Evolutionary conservation across 35 echinoderm and acorn worm genomes (phyloP), one percentile per base, ranked within the genome.

Genomic region (Nesometra sesokonis): DNA sequence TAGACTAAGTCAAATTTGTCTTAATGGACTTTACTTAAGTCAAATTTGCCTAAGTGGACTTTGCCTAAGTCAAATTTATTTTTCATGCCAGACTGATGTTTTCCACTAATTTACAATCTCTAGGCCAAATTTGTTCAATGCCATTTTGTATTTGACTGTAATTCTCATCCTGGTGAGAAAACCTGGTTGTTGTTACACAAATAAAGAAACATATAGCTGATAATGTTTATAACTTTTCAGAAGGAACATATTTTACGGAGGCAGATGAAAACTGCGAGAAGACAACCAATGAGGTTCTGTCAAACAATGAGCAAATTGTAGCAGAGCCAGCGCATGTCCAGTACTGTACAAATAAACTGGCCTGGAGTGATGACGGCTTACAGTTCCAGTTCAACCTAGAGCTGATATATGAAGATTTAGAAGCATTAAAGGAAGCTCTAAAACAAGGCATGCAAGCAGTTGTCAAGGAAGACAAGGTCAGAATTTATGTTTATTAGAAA

Each of bases 401-500:
- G 34, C 27, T 99, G 30, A 33, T 90, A 23, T 92, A 93, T 52
- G 96, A 99, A 86, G 93, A 99, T 33, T 85, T 99, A 32, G 89
- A 89, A 8, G 96, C 96, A 5, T 82, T 99, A 33, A 99, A 99
- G 79, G 93, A 94, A 57, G 89, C 84, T 77, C 78, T 99, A 34
- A 92, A 86, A 83, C 80, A 87, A 79, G 96, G 96, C 34, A 84
- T 99, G 52, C 29, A 87, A n/a, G 29, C 94, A 29, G 79, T 85
- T 47, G 81, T 99, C 27, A 99, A 94, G 78, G 96, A 99, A 57
- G 93, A 99, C 76, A 99, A 99, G 90, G 96, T 99, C 47, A 82
- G 67, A 36, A 17, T 37, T 37, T n/a, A n/a, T n/a, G n/a, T n/a
- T n/a, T n/a, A n/a, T n/a, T n/a, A n/a, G n/a, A n/a, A n/a, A n/a